These are phyloP conservation scores for Isotomurus palustris DNA, from an alignment of 2,888 invertebrate species.

Conservation along the genomic window DNA sequence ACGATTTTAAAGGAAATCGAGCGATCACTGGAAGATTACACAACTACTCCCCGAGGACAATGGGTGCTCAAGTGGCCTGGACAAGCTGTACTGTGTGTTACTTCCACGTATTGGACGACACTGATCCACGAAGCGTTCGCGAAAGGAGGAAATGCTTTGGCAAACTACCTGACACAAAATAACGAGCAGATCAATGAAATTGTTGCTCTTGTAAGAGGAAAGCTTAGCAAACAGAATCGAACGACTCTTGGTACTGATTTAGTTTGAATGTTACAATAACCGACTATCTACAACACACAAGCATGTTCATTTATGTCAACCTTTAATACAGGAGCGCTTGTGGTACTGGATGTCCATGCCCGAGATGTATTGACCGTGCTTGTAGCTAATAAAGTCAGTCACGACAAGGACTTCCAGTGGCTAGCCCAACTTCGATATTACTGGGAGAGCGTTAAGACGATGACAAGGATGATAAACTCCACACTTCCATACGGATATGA, in stretches of 20 bases:
- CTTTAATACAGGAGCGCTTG: constrained; percentile 85
- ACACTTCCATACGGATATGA: constrained; percentile 86
- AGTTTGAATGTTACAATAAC: too few species aligned
- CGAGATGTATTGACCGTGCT: constrained; percentile 75
- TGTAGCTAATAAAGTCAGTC: constrained; percentile 60
- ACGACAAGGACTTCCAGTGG: constrained; percentile 85
- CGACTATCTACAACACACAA: too few species aligned
- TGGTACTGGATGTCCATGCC: constrained; percentile 89
- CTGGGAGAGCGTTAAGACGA: constrained; percentile 60
- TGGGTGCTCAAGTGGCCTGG: constrained; percentile 94
- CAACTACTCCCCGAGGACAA: constrained; percentile 55
- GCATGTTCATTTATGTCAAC: constrained; percentile 41
- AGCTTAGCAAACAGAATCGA: constrained; percentile 75
- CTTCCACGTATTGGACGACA: constrained; percentile 83
- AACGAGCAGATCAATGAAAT: constrained; percentile 51
- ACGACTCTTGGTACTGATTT: too few species aligned
- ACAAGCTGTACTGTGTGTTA: constrained; percentile 78
- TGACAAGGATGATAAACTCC: constrained; percentile 85
- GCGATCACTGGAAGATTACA: constrained; percentile 39
- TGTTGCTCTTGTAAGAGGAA: constrained; percentile 62
- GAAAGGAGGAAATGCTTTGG: constrained; percentile 34
- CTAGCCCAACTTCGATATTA: constrained; percentile 79
- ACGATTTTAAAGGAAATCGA: too few species aligned
- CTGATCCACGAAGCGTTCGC: constrained; percentile 69
- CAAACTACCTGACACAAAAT: constrained; percentile 24